Percentiles rank a stretch among this genome's conserved stretches.
Evolutionary conservation across 2,888 invertebrate genomes (phyloP).

Genomic region (Drosophila neotestacea): DNA sequence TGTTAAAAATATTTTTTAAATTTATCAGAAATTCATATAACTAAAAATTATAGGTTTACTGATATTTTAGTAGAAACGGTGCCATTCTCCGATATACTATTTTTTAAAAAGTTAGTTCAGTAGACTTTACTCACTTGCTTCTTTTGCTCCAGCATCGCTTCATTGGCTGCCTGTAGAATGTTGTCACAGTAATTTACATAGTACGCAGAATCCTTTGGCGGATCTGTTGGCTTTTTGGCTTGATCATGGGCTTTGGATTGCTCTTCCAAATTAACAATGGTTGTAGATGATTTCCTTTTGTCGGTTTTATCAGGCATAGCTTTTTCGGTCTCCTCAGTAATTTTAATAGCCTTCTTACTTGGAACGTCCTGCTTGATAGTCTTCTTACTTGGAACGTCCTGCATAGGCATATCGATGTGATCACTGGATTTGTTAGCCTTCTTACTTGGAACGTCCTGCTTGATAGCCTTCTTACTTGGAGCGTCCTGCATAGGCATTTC

Average conservation of each 20-base stretch:
- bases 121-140: constrained; percentile 63
- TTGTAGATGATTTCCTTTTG: not conserved
- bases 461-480: too few relatives aligned
- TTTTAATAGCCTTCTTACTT: too few relatives aligned
- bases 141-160: constrained; percentile 73
- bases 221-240: not conserved
- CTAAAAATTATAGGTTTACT: too few relatives aligned
- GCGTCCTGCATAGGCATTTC: not conserved
- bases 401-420: too few relatives aligned
- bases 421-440: constrained; percentile 9
- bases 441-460: constrained; percentile 34
- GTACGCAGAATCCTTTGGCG: constrained; percentile 20
- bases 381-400: too few relatives aligned
- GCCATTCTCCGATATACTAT: too few relatives aligned
- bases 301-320: not conserved
- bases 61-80: too few relatives aligned
- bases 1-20: too few relatives aligned
- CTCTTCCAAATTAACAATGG: not conserved
- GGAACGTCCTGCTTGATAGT: too few relatives aligned
- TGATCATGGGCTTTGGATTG: not conserved
- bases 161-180: constrained; percentile 77
- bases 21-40: too few relatives aligned
- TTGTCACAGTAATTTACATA: constrained; percentile 75
- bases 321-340: not conserved
- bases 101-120: not conserved